phyloP scores from a whole-genome alignment of 1,140 invertebrate species.

The Onthophagus taurus region DNA sequence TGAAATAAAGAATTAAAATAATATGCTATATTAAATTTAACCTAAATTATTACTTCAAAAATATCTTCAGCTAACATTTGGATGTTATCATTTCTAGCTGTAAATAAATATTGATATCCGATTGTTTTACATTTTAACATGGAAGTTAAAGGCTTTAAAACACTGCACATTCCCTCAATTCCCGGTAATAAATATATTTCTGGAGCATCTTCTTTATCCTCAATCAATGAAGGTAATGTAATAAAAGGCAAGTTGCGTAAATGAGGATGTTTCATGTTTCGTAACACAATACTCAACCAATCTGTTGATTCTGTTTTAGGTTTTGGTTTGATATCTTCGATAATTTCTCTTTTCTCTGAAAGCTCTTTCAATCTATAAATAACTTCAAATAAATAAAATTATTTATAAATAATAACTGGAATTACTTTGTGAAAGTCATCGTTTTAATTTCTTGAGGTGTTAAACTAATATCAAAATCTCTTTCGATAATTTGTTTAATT shows the following conservation, averaged over 20 bases:
- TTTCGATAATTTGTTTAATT: slow-evolving; percentile 59
- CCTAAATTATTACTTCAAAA: background rate
- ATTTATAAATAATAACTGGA: no score
- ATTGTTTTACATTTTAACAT: slow-evolving; percentile 52
- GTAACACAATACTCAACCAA: no score
- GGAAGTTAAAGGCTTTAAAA: slow-evolving; percentile 47
- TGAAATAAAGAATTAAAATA: background rate
- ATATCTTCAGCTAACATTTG: background rate
- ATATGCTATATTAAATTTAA: background rate
- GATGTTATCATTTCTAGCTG: background rate
- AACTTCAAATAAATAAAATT: no score
- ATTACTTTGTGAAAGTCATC: slow-evolving; percentile 34
- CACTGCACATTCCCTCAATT: slow-evolving; percentile 61
- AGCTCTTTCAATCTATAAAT: no score
- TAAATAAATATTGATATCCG: slow-evolving; percentile 49
- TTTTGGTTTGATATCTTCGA: no score
- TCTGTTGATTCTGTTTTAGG: no score
- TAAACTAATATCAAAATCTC: slow-evolving; percentile 52
- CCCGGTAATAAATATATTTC: slow-evolving; percentile 67
- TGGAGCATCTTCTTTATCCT: slow-evolving; percentile 2
- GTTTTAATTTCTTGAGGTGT: slow-evolving; percentile 50
- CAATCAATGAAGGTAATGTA: no score
- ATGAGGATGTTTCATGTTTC: no score
- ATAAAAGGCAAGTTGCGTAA: no score
- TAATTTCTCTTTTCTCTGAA: no score